phyloP scores from a whole-genome alignment of 2,797 vertebrate genomes.

The Miopithecus talapoin region DNA sequence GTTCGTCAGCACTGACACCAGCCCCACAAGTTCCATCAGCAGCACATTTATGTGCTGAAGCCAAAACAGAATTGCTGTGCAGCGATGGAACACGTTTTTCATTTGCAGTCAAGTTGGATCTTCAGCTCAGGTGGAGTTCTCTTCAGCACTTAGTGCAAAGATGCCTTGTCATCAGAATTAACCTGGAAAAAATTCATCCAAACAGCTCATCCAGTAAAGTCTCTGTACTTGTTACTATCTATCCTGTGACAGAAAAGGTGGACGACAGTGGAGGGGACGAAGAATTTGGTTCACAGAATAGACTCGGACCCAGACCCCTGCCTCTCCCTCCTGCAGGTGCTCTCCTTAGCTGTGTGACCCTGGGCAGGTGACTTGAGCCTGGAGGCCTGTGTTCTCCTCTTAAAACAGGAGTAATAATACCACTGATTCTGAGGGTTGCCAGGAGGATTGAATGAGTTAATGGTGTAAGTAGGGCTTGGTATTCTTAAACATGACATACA shows the following conservation, averaged over 20 bases:
- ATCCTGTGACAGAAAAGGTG: no score
- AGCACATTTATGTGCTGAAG: background rate
- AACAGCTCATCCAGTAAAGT: accelerated
- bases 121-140: background rate
- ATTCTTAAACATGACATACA: background rate
- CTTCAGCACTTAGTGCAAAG: background rate
- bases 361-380: accelerated
- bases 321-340: accelerated
- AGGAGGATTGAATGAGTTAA: accelerated
- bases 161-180: background rate
- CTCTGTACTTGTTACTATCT: accelerated
- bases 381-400: background rate
- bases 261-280: background rate
- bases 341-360: accelerated
- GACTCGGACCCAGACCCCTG: background rate
- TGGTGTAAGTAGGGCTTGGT: background rate
- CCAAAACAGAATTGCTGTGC: background rate
- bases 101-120: background rate
- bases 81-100: accelerated
- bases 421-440: background rate
- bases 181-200: background rate
- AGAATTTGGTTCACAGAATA: no score
- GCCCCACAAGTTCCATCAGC: background rate
- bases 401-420: accelerated
- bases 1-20: background rate